Conservation (phyloP, 2,888 invertebrate species). For the Hypercompe scribonia region DNA sequence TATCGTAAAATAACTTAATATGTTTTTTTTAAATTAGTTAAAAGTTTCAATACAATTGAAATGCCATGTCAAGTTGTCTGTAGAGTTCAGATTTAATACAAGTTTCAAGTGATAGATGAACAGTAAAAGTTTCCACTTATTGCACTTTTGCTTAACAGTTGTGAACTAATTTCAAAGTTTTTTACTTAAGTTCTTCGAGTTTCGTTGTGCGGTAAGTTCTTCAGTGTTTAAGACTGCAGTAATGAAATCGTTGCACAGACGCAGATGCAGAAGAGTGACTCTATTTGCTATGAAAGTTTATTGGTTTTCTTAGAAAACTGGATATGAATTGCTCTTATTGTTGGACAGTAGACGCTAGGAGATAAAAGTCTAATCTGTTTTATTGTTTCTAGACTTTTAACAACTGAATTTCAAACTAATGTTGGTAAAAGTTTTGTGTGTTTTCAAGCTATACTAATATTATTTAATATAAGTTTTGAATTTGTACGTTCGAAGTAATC, state of each 20-base stretch:
- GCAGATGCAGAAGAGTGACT: conserved; percentile 10
- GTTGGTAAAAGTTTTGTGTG: too few species aligned
- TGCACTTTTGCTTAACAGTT: conserved; percentile 14
- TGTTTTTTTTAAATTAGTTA: background rate
- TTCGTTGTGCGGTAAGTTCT: conserved; percentile 28
- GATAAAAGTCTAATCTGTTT: background rate
- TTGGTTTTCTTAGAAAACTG: background rate
- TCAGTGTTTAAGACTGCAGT: conserved; percentile 39
- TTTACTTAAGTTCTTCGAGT: conserved; percentile 35
- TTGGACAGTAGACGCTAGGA: background rate
- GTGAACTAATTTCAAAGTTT: conserved; percentile 51
- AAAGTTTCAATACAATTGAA: background rate
- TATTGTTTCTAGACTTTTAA: background rate
- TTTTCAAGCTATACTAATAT: too few species aligned
- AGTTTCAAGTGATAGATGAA: conserved; percentile 5
- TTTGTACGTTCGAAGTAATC: too few species aligned
- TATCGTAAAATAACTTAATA: background rate
- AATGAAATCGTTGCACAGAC: conserved; percentile 33
- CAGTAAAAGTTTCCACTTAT: conserved; percentile 3
- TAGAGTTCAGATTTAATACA: background rate
- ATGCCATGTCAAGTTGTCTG: background rate
- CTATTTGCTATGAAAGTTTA: conserved; percentile 4
- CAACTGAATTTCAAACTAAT: too few species aligned
- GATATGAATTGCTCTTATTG: background rate
- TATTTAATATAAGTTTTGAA: too few species aligned